A percentile compares a stretch with the other conserved stretches of the same genome.
phyloP scores from a whole-genome alignment of 2,797 vertebrate species.

The Erithacus rubecula region DNA sequence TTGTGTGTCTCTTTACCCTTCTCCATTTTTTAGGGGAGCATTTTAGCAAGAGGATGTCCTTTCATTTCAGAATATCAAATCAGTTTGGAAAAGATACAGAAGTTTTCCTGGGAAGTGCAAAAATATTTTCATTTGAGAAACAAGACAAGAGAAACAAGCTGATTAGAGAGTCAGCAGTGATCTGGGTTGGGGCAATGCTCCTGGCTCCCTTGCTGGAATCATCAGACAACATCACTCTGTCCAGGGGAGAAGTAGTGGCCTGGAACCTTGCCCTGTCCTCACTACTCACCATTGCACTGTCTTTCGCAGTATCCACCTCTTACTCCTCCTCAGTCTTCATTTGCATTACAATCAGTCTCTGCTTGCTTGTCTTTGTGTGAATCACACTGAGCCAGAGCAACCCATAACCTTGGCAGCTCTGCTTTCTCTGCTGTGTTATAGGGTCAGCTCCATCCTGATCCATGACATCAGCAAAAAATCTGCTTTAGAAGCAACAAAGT shows the following conservation, averaged over 20 bases:
- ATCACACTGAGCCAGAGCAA: neutral
- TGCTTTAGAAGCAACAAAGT: neutral
- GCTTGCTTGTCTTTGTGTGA: neutral
- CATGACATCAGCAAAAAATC: neutral
- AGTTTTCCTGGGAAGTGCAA: neutral
- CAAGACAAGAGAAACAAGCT: neutral
- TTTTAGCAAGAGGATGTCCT: neutral
- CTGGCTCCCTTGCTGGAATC: neutral
- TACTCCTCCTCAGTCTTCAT: neutral
- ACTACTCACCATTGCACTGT: neutral
- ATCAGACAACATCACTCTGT: neutral
- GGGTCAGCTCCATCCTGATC: neutral
- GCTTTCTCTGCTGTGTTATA: neutral
- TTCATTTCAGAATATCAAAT: neutral
- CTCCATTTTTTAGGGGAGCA: neutral
- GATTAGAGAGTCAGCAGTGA: neutral
- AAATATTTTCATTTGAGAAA: neutral
- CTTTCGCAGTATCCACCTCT: neutral
- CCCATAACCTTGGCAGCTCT: neutral
- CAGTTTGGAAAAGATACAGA: neutral
- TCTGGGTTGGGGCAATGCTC: neutral
- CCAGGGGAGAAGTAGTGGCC: neutral
- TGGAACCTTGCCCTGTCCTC: neutral
- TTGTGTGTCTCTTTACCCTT: neutral
- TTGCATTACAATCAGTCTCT: neutral